Evolutionary conservation across 2,888 invertebrate species (phyloP).

Genomic region (Eilema sororculum): DNA sequence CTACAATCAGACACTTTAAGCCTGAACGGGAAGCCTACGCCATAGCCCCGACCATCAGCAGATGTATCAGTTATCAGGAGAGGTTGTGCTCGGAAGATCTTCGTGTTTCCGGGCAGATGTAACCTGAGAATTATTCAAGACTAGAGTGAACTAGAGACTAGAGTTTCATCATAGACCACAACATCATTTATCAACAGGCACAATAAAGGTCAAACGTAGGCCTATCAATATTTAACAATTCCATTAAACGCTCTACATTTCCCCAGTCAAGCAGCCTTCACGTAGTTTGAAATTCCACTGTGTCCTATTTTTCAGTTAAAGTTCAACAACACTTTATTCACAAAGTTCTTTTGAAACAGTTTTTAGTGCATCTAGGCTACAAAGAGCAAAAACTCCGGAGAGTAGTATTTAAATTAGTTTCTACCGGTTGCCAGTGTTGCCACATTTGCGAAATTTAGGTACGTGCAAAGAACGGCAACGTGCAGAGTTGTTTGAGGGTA

Average conservation of each 20-base stretch:
- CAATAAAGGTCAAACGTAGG: too few species aligned
- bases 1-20: too few species aligned
- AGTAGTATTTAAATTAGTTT: slow-evolving; percentile 16
- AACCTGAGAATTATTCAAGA: too few species aligned
- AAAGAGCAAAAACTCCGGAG: slow-evolving; percentile 7
- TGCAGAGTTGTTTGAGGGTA: slow-evolving; percentile 10
- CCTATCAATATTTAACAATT: too few species aligned
- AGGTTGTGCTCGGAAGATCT: too few species aligned
- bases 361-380: neutral
- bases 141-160: too few species aligned
- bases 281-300: neutral
- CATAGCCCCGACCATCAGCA: too few species aligned
- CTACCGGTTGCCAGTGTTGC: slow-evolving; percentile 3
- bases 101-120: too few species aligned
- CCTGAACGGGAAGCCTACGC: too few species aligned
- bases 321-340: neutral
- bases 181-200: too few species aligned
- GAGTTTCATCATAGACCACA: too few species aligned
- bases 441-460: slow-evolving; percentile 16
- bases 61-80: too few species aligned
- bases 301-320: neutral
- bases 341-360: neutral
- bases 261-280: neutral
- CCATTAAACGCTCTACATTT: neutral
- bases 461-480: neutral